Base-by-base conservation (phyloP, 1,140 invertebrate genomes). In the Halotydeus destructor region DNA sequence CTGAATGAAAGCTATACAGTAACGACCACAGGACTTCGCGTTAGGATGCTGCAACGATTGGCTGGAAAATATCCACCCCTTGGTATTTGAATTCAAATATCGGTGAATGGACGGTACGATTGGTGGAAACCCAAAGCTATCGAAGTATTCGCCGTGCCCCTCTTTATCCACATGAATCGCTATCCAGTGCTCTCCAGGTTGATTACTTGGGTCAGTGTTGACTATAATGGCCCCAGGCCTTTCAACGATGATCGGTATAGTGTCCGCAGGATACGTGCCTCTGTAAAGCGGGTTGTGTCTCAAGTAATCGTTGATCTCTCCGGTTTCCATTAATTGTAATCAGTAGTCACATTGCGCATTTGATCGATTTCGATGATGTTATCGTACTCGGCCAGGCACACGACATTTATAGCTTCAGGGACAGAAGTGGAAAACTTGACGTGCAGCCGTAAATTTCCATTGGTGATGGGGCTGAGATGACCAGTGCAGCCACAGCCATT, bases 371-470 rank as follows among this genome's bases (percentile, higher is more conserved):
- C 28, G 1, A 50, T 12, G 9, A 48, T 16, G 14, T 38, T 45
- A 33, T 47, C 33, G 30, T 48, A 51, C 14, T 51, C 48, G 25
- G 19, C 40, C 37, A 43, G 38, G 3, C 37, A 2, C 14, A 44
- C 9, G 3, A 38, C 36, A 30, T 16, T 38, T 3, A 44, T 21
- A 3, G 26, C 14, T 27, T 3, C 22, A 9, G 23, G 5, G 16
- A 31, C 3, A 3, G 43, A 26, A 28, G 37, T 22, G 5, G 6
- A 12, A 22, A 44, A 44, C 8, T 14, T 6, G 2, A 44, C 8
- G 3, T 44, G 3, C 5, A 44, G 2, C 21, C 34, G 18, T 18
- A 44, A 5, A 3, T 5, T 9, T 5, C 43, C 43, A 18, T 27
- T 9, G 37, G 21, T 26, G 14, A 38, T 28, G 22, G 23, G 18